Conservation (phyloP, 1,140 invertebrate genomes). For the Drosophila seguyi region DNA sequence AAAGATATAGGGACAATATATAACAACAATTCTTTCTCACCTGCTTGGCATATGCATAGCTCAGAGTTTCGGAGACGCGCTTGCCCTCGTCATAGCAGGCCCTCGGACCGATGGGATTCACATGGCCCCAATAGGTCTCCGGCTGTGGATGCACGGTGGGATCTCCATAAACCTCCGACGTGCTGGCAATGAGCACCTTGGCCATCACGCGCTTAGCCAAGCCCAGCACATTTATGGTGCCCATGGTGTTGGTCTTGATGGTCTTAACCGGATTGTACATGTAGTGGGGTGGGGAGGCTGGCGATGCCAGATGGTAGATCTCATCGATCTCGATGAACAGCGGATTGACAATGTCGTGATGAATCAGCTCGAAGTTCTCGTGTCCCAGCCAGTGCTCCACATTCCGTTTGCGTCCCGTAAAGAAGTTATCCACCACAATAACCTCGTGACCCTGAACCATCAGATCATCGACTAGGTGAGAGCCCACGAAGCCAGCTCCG, state of each 20-base stretch:
- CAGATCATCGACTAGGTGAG: slow-evolving; percentile 97
- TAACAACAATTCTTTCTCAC: slow-evolving; percentile 24
- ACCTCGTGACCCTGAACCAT: slow-evolving; percentile 99
- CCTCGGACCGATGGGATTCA: slow-evolving; percentile 98
- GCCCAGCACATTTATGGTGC: slow-evolving; percentile 99
- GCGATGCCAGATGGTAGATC: slow-evolving; percentile 99
- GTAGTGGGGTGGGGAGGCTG: slow-evolving; percentile 99
- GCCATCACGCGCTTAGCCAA: slow-evolving; percentile 97
- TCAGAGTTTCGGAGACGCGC: slow-evolving; percentile 97
- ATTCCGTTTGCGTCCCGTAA: slow-evolving; percentile 98
- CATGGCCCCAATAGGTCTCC: slow-evolving; percentile 99
- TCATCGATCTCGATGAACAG: slow-evolving; percentile 99
- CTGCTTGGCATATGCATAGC: slow-evolving; percentile 98
- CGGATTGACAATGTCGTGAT: slow-evolving; percentile 99
- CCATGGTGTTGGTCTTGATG: slow-evolving; percentile 99
- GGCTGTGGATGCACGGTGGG: slow-evolving; percentile 98
- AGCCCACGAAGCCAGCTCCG: slow-evolving; percentile 99
- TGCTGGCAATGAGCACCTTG: slow-evolving; percentile 97
- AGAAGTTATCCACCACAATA: slow-evolving; percentile 99
- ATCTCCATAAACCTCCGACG: slow-evolving; percentile 99
- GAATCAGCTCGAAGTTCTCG: slow-evolving; percentile 99
- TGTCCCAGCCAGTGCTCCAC: slow-evolving; percentile 99
- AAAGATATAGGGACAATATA: background rate
- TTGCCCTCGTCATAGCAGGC: slow-evolving; percentile 99
- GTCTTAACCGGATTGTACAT: slow-evolving; percentile 99